Conservation (phyloP, 2,113 vertebrate genomes). For the Saguinus imperator region DNA sequence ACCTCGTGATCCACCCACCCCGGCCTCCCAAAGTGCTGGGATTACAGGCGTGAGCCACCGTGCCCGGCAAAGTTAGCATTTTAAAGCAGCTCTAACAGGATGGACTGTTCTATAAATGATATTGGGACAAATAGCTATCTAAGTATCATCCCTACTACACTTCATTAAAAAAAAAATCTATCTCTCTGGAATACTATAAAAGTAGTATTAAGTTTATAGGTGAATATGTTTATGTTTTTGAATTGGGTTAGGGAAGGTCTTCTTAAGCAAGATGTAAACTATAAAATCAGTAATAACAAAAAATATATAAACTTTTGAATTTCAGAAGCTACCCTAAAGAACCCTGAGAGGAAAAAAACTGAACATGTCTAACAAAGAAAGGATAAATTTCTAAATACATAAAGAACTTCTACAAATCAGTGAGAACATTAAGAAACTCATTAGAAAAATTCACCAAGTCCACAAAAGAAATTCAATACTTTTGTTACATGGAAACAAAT, state of each 20-base stretch:
- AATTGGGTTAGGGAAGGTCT: neutral
- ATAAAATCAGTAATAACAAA: neutral
- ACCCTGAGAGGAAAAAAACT: neutral
- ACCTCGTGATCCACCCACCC: too few relatives aligned
- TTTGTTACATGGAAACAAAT: neutral
- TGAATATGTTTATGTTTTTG: neutral
- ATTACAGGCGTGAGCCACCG: too few relatives aligned
- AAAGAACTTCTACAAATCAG: neutral
- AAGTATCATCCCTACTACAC: neutral
- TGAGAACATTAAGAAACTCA: neutral
- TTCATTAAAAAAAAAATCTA: neutral
- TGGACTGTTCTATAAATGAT: neutral
- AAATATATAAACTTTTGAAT: neutral
- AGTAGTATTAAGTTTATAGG: neutral
- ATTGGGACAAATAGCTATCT: neutral
- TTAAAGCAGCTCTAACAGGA: slow-evolving; percentile 11
- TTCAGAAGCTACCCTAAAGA: slow-evolving; percentile 15
- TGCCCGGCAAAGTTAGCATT: neutral
- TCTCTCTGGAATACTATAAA: neutral
- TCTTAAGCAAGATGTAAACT: neutral
- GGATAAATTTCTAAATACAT: neutral
- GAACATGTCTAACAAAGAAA: neutral
- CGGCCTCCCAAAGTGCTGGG: too few relatives aligned
- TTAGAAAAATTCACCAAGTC: neutral
- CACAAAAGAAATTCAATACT: neutral